phyloP scores from a whole-genome alignment of 2,113 vertebrate species.

The Baryphthengus martii region DNA sequence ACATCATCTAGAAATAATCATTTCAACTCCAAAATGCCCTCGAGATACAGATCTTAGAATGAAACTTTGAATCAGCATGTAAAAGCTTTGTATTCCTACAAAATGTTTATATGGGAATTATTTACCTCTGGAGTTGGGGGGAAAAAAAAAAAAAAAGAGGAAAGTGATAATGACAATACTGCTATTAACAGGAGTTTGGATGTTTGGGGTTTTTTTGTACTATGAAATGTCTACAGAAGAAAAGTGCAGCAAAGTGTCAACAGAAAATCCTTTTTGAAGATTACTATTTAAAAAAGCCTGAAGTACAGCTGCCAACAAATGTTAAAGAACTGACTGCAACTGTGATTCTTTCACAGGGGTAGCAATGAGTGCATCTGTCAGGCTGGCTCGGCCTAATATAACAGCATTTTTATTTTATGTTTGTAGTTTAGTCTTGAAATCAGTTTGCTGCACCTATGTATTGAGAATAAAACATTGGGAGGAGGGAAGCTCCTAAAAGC shows the following conservation, averaged over 20 bases:
- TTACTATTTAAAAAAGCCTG: not conserved
- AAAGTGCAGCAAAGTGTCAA: not conserved
- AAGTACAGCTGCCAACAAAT: not conserved
- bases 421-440: not conserved
- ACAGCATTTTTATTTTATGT: not conserved
- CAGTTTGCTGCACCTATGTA: not conserved
- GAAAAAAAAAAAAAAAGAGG: not conserved
- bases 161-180: too few species aligned
- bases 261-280: not conserved
- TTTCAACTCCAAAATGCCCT: not conserved
- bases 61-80: not conserved
- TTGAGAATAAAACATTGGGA: not conserved
- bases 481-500: not conserved
- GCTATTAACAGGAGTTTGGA: not conserved
- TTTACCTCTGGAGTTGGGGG: not conserved
- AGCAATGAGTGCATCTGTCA: not conserved
- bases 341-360: not conserved
- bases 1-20: not conserved
- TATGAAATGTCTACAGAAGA: not conserved
- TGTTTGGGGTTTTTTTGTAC: not conserved
- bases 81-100: not conserved
- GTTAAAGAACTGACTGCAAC: not conserved
- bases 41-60: not conserved
- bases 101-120: not conserved
- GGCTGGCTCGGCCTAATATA: not conserved